A percentile compares a stretch with the other conserved stretches of the same genome.
Evolutionary conservation across 2,113 vertebrate species (phyloP).

Genomic region (Brachyistius frenatus): DNA sequence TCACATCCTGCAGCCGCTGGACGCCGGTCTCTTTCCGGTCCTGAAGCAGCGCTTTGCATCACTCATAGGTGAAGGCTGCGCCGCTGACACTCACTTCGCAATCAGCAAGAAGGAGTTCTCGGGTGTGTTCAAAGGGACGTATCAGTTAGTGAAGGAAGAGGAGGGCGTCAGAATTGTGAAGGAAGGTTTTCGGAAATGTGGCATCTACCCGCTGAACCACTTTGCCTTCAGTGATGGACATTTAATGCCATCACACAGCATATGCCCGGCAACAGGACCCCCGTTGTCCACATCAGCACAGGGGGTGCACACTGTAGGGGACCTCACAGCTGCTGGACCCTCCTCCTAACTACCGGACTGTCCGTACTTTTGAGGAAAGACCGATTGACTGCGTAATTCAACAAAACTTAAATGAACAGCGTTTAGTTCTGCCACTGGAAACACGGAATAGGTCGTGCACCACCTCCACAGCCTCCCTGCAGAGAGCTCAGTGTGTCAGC

Average conservation of each 20-base stretch:
- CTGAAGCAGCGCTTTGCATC: constrained; percentile 69
- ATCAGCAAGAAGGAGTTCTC: constrained; percentile 81
- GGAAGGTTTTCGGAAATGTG: constrained; percentile 75
- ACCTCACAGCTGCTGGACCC: constrained; percentile 46
- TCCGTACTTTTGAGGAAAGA: constrained; percentile 4
- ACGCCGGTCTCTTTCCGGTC: constrained; percentile 61
- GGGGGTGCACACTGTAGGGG: constrained; percentile 30
- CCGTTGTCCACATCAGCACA: constrained; percentile 39
- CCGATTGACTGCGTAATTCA: constrained; percentile 27
- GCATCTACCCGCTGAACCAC: constrained; percentile 67
- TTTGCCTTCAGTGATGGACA: constrained; percentile 43
- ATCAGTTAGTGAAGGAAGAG: constrained; percentile 66
- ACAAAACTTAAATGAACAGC: constrained; percentile 31
- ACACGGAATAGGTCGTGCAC: constrained; percentile 11
- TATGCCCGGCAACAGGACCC: constrained; percentile 27
- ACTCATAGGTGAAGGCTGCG: constrained; percentile 41
- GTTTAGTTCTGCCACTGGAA: constrained; percentile 14
- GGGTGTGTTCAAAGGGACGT: constrained; percentile 65
- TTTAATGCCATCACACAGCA: constrained; percentile 47
- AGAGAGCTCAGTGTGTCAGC: constrained; percentile 30
- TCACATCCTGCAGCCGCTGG: constrained; percentile 77
- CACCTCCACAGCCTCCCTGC: constrained; percentile 17
- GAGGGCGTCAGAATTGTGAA: constrained; percentile 69
- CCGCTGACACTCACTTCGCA: constrained; percentile 55
- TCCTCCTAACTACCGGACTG: constrained; percentile 33